Base-by-base conservation (phyloP, 2,888 invertebrate species). In the Phymatocera aterrima region DNA sequence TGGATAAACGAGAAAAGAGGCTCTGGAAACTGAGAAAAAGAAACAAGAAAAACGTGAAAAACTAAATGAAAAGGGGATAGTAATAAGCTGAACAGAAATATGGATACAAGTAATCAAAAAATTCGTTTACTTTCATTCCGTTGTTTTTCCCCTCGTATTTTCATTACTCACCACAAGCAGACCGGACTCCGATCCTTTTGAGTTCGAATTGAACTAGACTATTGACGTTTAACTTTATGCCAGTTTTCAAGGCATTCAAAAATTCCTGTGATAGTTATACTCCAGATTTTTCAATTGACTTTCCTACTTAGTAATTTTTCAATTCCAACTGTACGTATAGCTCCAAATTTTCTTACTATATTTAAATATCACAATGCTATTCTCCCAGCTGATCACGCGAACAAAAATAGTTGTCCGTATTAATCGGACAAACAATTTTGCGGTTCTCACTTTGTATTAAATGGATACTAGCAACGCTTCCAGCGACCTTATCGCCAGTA, bases 1-100 rank as follows among this genome's bases (percentile, higher is more conserved):
- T 78, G 75, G 80, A 79, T 83, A 81, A 80, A 51, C 28, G 80
- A 78, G 82, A 77, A 79, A 77, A 40, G 28, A 40, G 57, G n/a
- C 4, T 81, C 81, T 82, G 82, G 61, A 79, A 81, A 83, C 79
- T 81, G 79, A 77, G 81, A 81, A 79, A 81, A 78, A 81, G 77
- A 78, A 81, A 65, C 64, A 81, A 46, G 18, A 37, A 18, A 40
- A 74, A 75, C 21, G 79, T 21, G 6, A 57, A 57, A 46, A 70
- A 43, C 21, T 4, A 24, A n/a, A 31, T 8, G 3, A n/a, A 34
- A 34, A 5, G 12, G 5, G 43, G 24, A 21, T 28, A 3, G 21
- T n/a, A 43, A 24, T 28, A 2, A 68, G 31, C 12, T 15, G 24
- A 15, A 21, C 24, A 28, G n/a, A 15, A 54, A 54, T 54, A 54